Conservation (phyloP, 2,113 vertebrate genomes). For the Manacus vitellinus region DNA sequence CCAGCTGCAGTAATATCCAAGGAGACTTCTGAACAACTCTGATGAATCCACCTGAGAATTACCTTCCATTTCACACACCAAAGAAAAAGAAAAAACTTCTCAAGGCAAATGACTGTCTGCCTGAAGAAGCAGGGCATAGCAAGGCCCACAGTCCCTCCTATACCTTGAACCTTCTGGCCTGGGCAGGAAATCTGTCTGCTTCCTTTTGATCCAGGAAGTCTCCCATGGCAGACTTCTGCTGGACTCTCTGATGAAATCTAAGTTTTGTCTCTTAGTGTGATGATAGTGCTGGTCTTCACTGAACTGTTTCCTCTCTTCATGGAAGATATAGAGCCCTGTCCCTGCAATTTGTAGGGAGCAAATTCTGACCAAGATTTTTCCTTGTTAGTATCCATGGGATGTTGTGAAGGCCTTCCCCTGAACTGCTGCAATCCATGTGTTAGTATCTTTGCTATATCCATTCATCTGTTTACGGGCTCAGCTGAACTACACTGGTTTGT, state of each 20-base stretch:
- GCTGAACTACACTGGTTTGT: background rate
- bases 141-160: background rate
- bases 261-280: background rate
- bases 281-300: background rate
- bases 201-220: background rate
- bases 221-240: background rate
- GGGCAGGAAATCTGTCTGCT: background rate
- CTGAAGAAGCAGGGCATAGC: background rate
- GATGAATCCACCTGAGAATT: background rate
- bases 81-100: background rate
- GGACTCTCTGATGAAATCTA: background rate
- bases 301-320: background rate
- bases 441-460: background rate
- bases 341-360: background rate
- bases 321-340: background rate
- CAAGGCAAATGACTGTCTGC: background rate
- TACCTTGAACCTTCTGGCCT: background rate
- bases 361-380: background rate
- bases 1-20: background rate
- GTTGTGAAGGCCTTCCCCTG: background rate
- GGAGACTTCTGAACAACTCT: background rate
- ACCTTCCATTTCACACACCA: background rate
- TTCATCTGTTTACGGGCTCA: background rate
- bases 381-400: background rate
- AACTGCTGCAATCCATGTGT: background rate